Percentiles rank a stretch among this genome's conserved stretches.
phyloP scores from a whole-genome alignment of 2,797 vertebrate genomes.

The Pipistrellus nathusii region DNA sequence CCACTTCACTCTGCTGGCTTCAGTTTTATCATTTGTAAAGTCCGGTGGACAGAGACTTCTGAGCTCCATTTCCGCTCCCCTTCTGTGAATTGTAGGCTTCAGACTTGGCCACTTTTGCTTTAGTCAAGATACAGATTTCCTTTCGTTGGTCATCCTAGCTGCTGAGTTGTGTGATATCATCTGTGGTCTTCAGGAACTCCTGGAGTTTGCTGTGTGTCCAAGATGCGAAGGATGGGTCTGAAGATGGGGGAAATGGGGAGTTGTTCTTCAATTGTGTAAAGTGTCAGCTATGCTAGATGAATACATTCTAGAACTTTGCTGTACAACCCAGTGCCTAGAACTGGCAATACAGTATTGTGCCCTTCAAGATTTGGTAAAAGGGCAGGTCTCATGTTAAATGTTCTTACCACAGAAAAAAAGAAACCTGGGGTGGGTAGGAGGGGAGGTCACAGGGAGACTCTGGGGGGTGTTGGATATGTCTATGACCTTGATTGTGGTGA shows the following conservation, averaged over 20 bases:
- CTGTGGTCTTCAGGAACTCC: not conserved
- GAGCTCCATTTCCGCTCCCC: not conserved
- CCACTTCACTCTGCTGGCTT: conserved; percentile 8
- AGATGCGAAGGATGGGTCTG: not conserved
- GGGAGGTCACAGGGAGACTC: not conserved
- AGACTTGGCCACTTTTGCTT: not conserved
- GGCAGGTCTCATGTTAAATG: not conserved
- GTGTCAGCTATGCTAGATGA: not conserved
- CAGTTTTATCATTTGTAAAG: conserved; percentile 53
- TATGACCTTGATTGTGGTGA: not conserved
- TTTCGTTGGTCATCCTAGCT: not conserved
- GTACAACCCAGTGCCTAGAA: not conserved
- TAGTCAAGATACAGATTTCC: not conserved
- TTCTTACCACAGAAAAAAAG: not conserved
- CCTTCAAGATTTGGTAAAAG: not conserved
- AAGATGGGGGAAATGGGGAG: not conserved
- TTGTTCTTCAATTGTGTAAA: not conserved
- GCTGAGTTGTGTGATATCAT: not conserved
- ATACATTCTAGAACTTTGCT: not conserved
- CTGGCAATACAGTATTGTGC: not conserved
- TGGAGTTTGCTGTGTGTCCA: not conserved
- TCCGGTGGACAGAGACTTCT: not conserved
- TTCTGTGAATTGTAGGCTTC: not conserved
- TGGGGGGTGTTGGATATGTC: not conserved
- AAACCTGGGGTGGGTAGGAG: not conserved